Evolutionary conservation across 2,797 vertebrate species (phyloP), one percentile per base, ranked within the genome.

Genomic region (Limosa lapponica): DNA sequence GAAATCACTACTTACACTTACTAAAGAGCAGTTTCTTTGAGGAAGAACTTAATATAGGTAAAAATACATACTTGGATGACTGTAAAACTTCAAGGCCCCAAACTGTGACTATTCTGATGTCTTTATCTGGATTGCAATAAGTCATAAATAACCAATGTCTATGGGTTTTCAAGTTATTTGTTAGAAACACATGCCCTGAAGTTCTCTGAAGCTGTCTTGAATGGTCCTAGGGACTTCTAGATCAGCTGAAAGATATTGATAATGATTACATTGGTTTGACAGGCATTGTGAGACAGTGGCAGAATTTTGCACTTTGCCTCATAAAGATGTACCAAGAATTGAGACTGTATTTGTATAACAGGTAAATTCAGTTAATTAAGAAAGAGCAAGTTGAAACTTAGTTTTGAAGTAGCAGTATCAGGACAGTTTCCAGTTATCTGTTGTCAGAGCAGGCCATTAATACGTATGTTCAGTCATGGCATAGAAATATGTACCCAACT

Each of bases 331-430:
- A 98, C 96, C 97, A 85, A 97, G 97, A 97, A 39, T 91, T 97
- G 93, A 96, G 93, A 96, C 96, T 92, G 65, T 96, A 97, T 52
- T 97, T 98, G 96, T 96, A 67, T 86, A 90, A 52, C 4, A 97
- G 96, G 97, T 95, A 97, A 97, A 94, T 97, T 87, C 93, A 96
- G 94, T 97, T 98, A 98, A 98, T 98, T 98, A 98, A 96, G 96
- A 98, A 95, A 57, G 10, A 87, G 28, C 8, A 20, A 87, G 57
- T 36, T 86, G 34, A 86, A 85, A 83, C 72, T 20, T 48, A 67
- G 28, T 79, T 78, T 52, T 55, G 49, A 91, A 94, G 58, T 48
- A 80, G 46, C 52, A 54, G 12, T 54, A 23, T 75, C 25, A 71
- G 72, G 32, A 71, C 59, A 24, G 52, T 55, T 57, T 85, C 64